A percentile compares a stretch with the other conserved stretches of the same genome.
Evolutionary conservation across 2,888 invertebrate genomes (phyloP).

Genomic region (Ptychoptera albimana): DNA sequence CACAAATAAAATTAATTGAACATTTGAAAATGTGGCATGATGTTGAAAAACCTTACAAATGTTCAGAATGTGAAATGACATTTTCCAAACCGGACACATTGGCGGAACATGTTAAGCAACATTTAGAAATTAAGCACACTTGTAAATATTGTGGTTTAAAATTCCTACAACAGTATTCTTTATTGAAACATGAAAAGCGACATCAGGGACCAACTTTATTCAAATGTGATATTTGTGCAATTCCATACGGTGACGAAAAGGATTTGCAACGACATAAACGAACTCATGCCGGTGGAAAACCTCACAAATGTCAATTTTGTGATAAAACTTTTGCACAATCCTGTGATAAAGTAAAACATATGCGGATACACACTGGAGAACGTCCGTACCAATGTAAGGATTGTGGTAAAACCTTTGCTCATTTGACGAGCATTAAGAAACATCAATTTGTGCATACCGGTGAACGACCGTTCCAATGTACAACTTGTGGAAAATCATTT

Average conservation of each 20-base stretch:
- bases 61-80: slow-evolving; percentile 30
- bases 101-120: slow-evolving; percentile 37
- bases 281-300: slow-evolving; percentile 7
- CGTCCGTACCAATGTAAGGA: slow-evolving; percentile 7
- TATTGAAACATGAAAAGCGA: slow-evolving; percentile 31
- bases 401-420: slow-evolving; percentile 7
- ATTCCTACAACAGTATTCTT: slow-evolving; percentile 31
- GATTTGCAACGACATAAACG: slow-evolving; percentile 5
- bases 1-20: neutral
- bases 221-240: slow-evolving; percentile 6
- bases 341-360: slow-evolving; percentile 7
- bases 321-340: slow-evolving; percentile 8
- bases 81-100: slow-evolving; percentile 38
- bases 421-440: slow-evolving; percentile 7
- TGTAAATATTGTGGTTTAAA: slow-evolving; percentile 32
- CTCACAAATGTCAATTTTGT: slow-evolving; percentile 8
- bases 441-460: slow-evolving; percentile 6
- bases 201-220: slow-evolving; percentile 6
- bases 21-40: slow-evolving; percentile 6
- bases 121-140: slow-evolving; percentile 18
- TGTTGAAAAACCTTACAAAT: slow-evolving; percentile 23
- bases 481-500: slow-evolving; percentile 8
- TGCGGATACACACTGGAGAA: slow-evolving; percentile 10
- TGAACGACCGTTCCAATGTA: slow-evolving; percentile 7
- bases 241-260: slow-evolving; percentile 5